phyloP scores from a whole-genome alignment of 2,113 vertebrate species.

The Arothron firmamentum region DNA sequence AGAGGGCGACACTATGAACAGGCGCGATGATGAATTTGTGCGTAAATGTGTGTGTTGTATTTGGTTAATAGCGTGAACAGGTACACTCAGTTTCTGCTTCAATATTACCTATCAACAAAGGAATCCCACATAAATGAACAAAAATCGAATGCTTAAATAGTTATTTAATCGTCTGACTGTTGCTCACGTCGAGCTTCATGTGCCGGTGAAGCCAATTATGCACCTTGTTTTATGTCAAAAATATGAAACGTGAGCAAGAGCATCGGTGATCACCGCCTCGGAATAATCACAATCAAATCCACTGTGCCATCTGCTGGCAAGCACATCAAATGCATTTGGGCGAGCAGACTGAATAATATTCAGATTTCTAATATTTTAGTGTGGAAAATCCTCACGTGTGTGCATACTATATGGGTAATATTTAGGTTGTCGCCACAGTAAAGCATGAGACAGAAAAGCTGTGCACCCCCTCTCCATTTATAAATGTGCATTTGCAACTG shows the following conservation, averaged over 20 bases:
- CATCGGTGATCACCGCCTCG: not conserved
- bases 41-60: not conserved
- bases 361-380: no score
- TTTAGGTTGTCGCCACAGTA: no score
- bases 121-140: no score
- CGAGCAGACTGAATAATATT: slow-evolving; percentile 4
- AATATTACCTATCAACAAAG: slow-evolving; percentile 23
- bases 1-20: slow-evolving; percentile 37
- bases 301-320: slow-evolving; percentile 55
- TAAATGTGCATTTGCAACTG: slow-evolving; percentile 21
- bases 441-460: no score
- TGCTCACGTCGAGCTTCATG: no score
- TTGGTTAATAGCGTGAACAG: not conserved
- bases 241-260: slow-evolving; percentile 1
- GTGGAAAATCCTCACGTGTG: no score
- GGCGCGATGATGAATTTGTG: slow-evolving; percentile 7
- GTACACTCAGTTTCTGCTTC: not conserved
- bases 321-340: slow-evolving; percentile 27
- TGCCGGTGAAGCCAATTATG: no score
- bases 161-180: no score
- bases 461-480: not conserved
- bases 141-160: no score
- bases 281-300: slow-evolving; percentile 19
- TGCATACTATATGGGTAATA: no score
- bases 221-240: not conserved